Conservation (phyloP, 2,113 vertebrate genomes). For the Corvus cornix region DNA sequence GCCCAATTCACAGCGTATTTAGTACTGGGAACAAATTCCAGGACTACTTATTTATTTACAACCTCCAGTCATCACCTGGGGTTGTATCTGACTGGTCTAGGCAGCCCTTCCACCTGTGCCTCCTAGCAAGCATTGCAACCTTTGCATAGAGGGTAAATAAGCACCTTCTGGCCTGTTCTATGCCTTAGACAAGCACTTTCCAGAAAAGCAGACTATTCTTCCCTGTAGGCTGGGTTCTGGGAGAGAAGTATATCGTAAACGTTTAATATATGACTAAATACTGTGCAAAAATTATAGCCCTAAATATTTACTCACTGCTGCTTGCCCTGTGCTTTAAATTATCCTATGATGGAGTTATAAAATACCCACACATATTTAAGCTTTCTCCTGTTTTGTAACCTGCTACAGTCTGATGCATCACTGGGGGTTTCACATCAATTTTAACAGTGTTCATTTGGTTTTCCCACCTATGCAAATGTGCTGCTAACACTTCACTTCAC, state of each 20-base stretch:
- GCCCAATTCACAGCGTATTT: neutral
- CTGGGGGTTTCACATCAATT: neutral
- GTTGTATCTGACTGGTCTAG: neutral
- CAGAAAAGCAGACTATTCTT: neutral
- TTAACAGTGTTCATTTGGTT: neutral
- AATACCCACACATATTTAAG: neutral
- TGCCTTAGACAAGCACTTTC: neutral
- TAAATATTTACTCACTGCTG: neutral
- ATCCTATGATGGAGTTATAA: neutral
- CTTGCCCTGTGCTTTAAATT: neutral
- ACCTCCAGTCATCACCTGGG: neutral
- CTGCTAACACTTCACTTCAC: neutral
- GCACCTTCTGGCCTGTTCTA: neutral
- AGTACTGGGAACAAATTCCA: neutral
- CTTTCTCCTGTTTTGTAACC: neutral
- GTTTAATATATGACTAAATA: neutral
- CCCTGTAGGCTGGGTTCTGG: neutral
- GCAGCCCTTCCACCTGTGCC: neutral
- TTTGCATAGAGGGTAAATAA: neutral
- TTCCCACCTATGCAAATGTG: neutral
- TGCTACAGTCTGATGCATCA: neutral
- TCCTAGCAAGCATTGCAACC: neutral
- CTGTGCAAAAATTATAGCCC: neutral
- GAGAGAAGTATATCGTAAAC: neutral
- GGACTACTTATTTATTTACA: neutral